A percentile compares a stretch with the other conserved stretches of the same genome.
Evolutionary conservation across 2,797 vertebrate genomes (phyloP).

Genomic region (Poecilia wingei): DNA sequence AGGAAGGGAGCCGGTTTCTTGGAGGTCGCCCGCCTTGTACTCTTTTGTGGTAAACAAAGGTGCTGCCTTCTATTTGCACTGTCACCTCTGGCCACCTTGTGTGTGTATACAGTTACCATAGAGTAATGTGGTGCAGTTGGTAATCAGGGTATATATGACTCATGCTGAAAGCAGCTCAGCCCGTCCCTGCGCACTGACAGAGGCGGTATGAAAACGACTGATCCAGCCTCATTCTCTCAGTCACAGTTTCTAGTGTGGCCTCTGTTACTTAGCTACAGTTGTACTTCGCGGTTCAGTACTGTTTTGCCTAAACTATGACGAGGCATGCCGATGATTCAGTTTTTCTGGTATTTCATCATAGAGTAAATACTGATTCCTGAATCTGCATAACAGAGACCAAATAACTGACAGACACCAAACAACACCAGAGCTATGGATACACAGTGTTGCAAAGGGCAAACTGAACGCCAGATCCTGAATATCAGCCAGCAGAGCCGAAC

Average conservation of each 20-base stretch:
- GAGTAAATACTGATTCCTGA: slow-evolving; percentile 1
- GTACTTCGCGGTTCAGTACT: background rate
- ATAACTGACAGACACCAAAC: slow-evolving; percentile 1
- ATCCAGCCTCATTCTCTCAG: background rate
- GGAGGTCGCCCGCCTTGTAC: background rate
- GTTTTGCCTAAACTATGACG: background rate
- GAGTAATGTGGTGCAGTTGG: slow-evolving; percentile 27
- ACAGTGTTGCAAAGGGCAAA: background rate
- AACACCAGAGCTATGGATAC: background rate
- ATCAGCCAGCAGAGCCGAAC: slow-evolving; percentile 24
- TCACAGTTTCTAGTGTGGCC: slow-evolving; percentile 6
- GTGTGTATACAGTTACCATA: slow-evolving; percentile 51
- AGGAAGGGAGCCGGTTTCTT: background rate
- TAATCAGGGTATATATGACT: slow-evolving; percentile 51
- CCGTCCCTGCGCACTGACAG: background rate
- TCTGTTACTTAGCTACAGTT: slow-evolving; percentile 19
- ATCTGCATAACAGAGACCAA: background rate
- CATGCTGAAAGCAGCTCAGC: slow-evolving; percentile 40
- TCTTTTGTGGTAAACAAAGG: slow-evolving; percentile 12
- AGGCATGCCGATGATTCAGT: background rate
- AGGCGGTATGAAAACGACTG: background rate
- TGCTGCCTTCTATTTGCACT: slow-evolving; percentile 27
- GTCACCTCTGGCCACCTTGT: slow-evolving; percentile 33
- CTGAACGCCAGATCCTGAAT: slow-evolving; percentile 31
- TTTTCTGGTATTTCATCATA: background rate